Base-by-base conservation (phyloP, 1,140 invertebrate genomes). In the Psix sp. region DNA sequence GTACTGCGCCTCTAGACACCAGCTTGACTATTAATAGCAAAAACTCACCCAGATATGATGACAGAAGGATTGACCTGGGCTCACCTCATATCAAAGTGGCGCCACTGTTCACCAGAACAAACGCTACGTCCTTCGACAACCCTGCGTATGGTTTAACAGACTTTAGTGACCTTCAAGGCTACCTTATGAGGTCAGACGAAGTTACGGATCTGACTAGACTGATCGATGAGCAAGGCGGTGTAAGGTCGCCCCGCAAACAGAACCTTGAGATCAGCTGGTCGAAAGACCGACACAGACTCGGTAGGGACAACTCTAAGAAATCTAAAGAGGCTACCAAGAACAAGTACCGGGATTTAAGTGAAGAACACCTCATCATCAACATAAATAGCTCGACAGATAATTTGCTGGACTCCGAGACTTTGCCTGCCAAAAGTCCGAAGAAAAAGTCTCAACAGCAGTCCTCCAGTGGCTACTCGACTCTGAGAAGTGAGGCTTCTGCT, bases 401-500 rank as follows among this genome's bases (percentile, higher is more conserved):
- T 56, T 86, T 89, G 1, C 81, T 90, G 24, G 70, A 85, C 26
- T 36, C 79, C 21, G 77, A 79, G 10, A 42, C 74, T 26, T 35
- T 49, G 15, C 59, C 79, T 1, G 54, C 80, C 15, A 79, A 76
- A 13, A 67, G 77, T 4, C 65, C 76, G 0, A 85, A 80, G 49
- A 85, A 82, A 63, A 81, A 81, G 39, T 76, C 79, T 2, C 77
- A 81, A 4, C 79, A 81, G 17, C 85, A 84, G n/a, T 78, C 82
- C 11, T 84, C 82, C 1, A 86, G 84, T 24, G 86, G 86, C 2
- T 86, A 87, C 42, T 87, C 85, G 17, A 87, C 84, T 0, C 48
- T 87, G 1, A 72, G 80, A 35, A 90, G 89, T 76, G 88, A 90
- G 20, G 82, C 84, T 0, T 89, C 88, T 0, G 84, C 81, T 5